Evolutionary conservation across 2,113 vertebrate species (phyloP), one percentile per base, ranked within the genome.

Genomic region (Lynx canadensis): DNA sequence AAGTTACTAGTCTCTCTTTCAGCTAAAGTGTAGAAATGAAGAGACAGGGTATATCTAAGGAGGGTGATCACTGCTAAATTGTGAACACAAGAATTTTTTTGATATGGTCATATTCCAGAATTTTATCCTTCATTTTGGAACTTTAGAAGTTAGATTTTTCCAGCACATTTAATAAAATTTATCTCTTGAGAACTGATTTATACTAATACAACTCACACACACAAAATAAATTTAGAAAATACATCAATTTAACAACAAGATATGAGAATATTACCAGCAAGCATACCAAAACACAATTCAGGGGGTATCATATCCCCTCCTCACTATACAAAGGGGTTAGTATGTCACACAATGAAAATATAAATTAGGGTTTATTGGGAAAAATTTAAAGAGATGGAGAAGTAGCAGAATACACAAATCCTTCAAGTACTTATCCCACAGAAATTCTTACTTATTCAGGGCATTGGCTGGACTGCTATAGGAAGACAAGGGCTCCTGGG

Each of bases 111-210:
- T 85, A 68, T 74, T 86, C 63, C 31, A 88, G 41, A 57, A 80
- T 10, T 21, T 41, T 14, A 31, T 69, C 50, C 23, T 87, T 97
- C 19, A 85, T 89, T 97, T 94, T 89, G 27, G 65, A 94, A 94
- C 41, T 57, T 66, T 25, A 74, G 29, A 90, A 91, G 55, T 93
- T 63, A 52, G 19, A 48, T 55, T 89, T 90, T 83, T 13, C 12
- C 29, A 80, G 29, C 33, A 80, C 52, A 73, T 84, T 74, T 93
- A 91, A 57, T 85, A 18, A 68, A 83, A 91, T 74, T 83, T 10
- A 63, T 60, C 33, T 73, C 74, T 84, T 80, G 89, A 96, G 48
- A 79, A 84, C 38, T 92, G 52, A 91, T 60, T 80, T 91, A 89
- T 66, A 38, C 66, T 91, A 71, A 78, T 57, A 88, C 25, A 78